Conservation (phyloP, 2,797 vertebrate genomes). For the Dermochelys coriacea region DNA sequence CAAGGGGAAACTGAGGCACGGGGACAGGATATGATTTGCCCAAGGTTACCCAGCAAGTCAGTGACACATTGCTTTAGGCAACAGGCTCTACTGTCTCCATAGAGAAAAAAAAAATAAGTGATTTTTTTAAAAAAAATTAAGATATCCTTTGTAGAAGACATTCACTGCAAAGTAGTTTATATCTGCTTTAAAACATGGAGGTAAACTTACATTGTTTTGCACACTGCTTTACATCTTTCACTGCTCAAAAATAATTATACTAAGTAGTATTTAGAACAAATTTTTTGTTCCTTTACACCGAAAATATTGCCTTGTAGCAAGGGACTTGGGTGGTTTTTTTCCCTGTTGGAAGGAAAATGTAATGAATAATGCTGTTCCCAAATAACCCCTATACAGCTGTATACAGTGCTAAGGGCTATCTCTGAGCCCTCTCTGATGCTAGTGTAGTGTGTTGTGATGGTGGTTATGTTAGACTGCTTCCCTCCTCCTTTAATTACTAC, state of each 20-base stretch:
- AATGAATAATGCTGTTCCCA: neutral
- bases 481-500: neutral
- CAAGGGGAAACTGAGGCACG: neutral
- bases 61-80: neutral
- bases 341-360: accelerated
- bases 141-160: neutral
- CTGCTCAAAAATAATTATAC: neutral
- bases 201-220: neutral
- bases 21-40: neutral
- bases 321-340: neutral
- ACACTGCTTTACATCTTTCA: neutral
- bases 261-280: neutral
- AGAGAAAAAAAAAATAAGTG: neutral
- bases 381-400: neutral
- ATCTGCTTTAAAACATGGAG: neutral
- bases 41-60: neutral
- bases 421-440: accelerated
- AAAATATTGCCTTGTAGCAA: neutral
- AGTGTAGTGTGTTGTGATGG: neutral
- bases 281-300: neutral
- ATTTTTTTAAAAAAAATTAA: neutral
- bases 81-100: neutral
- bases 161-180: neutral
- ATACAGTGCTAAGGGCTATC: accelerated
- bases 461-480: neutral